phyloP scores from a whole-genome alignment of 2,113 vertebrate genomes.

The Daubentonia madagascariensis region DNA sequence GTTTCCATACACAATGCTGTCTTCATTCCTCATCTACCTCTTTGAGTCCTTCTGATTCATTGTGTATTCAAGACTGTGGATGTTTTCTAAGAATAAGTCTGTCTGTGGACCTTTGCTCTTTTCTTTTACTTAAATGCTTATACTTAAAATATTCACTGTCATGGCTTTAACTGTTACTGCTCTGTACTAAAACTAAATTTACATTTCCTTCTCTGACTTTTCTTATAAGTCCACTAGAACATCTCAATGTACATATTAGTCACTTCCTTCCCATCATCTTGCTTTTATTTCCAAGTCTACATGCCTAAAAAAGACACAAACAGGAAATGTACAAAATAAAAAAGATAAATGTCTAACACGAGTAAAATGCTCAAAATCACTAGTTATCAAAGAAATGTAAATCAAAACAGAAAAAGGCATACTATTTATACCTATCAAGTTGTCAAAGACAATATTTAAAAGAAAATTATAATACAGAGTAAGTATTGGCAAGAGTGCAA shows the following conservation, averaged over 20 bases:
- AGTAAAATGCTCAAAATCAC: conserved; percentile 23
- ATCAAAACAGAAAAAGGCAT: conserved; percentile 51
- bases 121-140: background rate
- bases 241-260: background rate
- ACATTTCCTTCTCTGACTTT: background rate
- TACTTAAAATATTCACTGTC: background rate
- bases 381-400: conserved; percentile 30
- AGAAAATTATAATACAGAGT: conserved; percentile 35
- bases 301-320: conserved; percentile 17
- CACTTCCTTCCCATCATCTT: background rate
- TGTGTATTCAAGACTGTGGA: background rate
- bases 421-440: conserved; percentile 23
- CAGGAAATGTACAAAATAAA: conserved; percentile 54
- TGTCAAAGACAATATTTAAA: conserved; percentile 38
- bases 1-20: background rate
- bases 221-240: background rate
- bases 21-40: background rate
- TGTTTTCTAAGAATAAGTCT: background rate
- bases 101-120: background rate
- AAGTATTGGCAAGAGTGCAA: background rate
- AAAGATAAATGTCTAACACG: conserved; percentile 42
- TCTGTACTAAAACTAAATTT: background rate
- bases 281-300: conserved; percentile 27
- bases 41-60: background rate
- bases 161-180: background rate